Evolutionary conservation across 2,113 vertebrate genomes (phyloP), one percentile per base, ranked within the genome.

Genomic region (Antennarius striatus): DNA sequence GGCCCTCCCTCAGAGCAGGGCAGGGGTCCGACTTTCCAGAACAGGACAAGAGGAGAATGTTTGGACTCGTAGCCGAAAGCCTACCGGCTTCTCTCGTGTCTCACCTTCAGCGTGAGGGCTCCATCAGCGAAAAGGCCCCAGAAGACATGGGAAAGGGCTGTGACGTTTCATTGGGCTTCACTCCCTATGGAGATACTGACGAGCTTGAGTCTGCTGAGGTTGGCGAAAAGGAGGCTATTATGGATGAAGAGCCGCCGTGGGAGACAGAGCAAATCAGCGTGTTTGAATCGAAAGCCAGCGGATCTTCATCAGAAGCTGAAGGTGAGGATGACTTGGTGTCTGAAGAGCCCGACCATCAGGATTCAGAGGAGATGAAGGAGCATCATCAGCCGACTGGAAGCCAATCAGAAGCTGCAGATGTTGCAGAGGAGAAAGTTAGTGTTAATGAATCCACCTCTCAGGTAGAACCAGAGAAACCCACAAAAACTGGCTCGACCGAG

Each of bases 1-100:
- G 90, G 36, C 90, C 89, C 0, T 73, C 89, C 13, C 56, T 93
- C 22, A 86, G 90, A 77, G 36, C 63, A 10, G 62, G 75, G 10
- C 36, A 4, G 3, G 64, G 52, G 2, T 11, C 11, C 0, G 29
- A 63, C 30, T 22, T 17, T 4, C 40, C 54, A 5, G 63, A 66
- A 30, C 55, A 29, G 14, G 50, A 51, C 28, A 0, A 8, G 3
- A 46, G 17, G 16, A 11, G 22, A 42, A 43, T 16, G 3, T 11
- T 55, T 11, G 58, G 46, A 42, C 3, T 36, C 7, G 52, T 73
- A 55, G 65, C 46, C 1, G 53, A 56, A 3, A 3, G 3, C 14
- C 0, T 0, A 1, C 16, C 28, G 0, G 68, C 77, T 1, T 51
- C 2, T 1, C 17, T 32, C 5, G 0, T 3, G 40, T 17, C 63